Percentiles rank a stretch among this genome's conserved stretches.
These are phyloP conservation scores for Odontocolon sp. DNA, from an alignment of 2,888 invertebrate genomes.

Conservation along the genomic window DNA sequence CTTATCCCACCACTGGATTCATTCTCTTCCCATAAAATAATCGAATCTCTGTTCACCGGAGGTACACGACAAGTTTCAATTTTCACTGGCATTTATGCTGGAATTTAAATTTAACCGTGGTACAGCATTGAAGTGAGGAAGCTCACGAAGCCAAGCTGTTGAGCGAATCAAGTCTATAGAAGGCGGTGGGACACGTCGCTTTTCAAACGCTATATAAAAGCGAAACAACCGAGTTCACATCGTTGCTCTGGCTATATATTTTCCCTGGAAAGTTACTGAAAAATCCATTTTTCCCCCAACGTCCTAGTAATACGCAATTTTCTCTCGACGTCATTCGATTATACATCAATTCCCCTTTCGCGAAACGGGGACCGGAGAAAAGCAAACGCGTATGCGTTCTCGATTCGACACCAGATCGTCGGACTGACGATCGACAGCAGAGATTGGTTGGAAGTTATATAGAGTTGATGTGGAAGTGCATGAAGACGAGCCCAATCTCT, in stretches of 20 bases:
- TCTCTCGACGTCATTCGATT: slow-evolving; percentile 54
- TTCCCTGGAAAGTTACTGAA: slow-evolving; percentile 24
- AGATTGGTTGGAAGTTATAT: too few relatives aligned
- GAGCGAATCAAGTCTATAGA: neutral
- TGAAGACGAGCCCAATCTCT: too few relatives aligned
- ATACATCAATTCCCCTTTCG: slow-evolving; percentile 50
- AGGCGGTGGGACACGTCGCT: neutral
- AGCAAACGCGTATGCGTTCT: slow-evolving; percentile 30
- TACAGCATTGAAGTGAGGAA: too few relatives aligned
- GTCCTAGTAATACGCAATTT: slow-evolving; percentile 55
- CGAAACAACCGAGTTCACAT: neutral
- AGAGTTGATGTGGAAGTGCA: too few relatives aligned
- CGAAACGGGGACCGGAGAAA: slow-evolving; percentile 4
- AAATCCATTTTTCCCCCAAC: slow-evolving; percentile 45
- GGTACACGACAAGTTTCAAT: neutral
- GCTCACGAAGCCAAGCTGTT: neutral
- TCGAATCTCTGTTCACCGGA: neutral
- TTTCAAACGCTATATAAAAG: neutral
- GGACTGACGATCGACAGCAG: slow-evolving; percentile 39
- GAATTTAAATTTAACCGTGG: neutral
- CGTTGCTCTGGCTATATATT: slow-evolving; percentile 18
- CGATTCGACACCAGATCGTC: neutral
- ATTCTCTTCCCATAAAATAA: neutral
- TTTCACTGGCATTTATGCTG: neutral
- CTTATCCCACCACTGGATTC: too few relatives aligned